Evolutionary conservation across 2,888 invertebrate genomes (phyloP).

Genomic region (Seira sanloemensis): DNA sequence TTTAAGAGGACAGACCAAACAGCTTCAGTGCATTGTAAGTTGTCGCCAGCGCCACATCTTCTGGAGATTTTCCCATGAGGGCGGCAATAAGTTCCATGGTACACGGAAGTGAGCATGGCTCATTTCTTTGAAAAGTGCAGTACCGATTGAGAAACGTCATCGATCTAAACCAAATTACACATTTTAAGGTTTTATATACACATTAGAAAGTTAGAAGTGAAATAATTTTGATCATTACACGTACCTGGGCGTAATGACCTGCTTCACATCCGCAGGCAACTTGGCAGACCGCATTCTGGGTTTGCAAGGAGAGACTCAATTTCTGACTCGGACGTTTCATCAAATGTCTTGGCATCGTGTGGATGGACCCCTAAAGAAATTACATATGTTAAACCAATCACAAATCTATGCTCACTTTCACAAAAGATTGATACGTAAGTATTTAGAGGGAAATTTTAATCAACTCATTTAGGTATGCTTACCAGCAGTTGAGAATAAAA

Average conservation of each 20-base stretch:
- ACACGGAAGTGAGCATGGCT: conserved; percentile 94
- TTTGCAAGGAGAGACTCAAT: conserved; percentile 85
- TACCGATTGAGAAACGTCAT: conserved; percentile 90
- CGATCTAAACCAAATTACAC: conserved; percentile 79
- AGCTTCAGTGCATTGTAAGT: conserved; percentile 94
- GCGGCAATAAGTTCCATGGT: conserved; percentile 96
- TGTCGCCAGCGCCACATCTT: conserved; percentile 92
- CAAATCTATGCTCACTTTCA: neutral
- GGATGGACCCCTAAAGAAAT: conserved; percentile 86
- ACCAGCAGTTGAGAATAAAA: conserved; percentile 94
- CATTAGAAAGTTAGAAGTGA: neutral
- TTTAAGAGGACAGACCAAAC: conserved; percentile 87
- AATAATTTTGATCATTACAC: neutral
- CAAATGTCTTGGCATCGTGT: conserved; percentile 95
- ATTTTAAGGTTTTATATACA: conserved; percentile 7
- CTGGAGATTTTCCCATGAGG: conserved; percentile 89
- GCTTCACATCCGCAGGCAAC: conserved; percentile 90
- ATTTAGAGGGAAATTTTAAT: neutral
- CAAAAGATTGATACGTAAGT: too few species aligned
- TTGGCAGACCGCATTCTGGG: conserved; percentile 95
- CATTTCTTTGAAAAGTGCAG: conserved; percentile 96
- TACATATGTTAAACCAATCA: conserved; percentile 21
- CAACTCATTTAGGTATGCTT: neutral
- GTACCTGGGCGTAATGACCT: conserved; percentile 89
- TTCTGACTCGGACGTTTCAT: conserved; percentile 79